A percentile compares a stretch with the other conserved stretches of the same genome.
These are phyloP conservation scores for Eurypyga helias DNA, from an alignment of 2,113 vertebrate genomes.

Conservation along the genomic window DNA sequence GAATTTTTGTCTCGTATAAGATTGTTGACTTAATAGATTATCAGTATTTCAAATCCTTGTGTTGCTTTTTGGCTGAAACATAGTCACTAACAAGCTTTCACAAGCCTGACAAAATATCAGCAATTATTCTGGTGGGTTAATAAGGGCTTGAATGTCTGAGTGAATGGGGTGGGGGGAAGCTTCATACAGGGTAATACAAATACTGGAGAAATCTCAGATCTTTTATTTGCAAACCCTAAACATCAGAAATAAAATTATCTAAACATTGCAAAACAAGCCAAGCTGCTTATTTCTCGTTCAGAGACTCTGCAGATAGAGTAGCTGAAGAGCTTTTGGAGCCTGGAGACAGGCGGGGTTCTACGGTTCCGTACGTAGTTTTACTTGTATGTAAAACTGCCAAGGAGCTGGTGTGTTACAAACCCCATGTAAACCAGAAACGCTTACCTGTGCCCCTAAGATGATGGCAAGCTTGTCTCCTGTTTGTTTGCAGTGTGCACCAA, in stretches of 20 bases:
- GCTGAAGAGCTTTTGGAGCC: not conserved
- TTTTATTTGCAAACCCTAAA: not conserved
- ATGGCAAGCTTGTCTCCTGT: not conserved
- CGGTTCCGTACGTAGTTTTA: not conserved
- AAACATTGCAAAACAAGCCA: not conserved
- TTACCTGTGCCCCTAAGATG: accelerated
- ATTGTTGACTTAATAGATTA: not conserved
- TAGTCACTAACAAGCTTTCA: slow-evolving; percentile 4
- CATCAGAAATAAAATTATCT: not conserved
- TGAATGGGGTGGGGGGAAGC: not conserved
- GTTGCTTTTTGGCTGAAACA: not conserved
- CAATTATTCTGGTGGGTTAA: slow-evolving; percentile 16
- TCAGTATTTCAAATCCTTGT: not conserved
- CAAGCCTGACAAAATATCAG: slow-evolving; percentile 6
- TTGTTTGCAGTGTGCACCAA: not conserved
- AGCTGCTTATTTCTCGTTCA: not conserved
- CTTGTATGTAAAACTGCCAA: not conserved
- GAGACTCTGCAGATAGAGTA: not conserved
- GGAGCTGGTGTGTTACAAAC: not conserved
- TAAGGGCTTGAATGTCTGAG: not conserved
- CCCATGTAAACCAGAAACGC: not conserved
- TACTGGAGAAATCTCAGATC: not conserved
- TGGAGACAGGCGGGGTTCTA: not conserved
- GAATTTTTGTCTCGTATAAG: not conserved
- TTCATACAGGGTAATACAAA: not conserved